Evolutionary conservation across 2,888 invertebrate species (phyloP).

Genomic region (Drosophila heteroneura): DNA sequence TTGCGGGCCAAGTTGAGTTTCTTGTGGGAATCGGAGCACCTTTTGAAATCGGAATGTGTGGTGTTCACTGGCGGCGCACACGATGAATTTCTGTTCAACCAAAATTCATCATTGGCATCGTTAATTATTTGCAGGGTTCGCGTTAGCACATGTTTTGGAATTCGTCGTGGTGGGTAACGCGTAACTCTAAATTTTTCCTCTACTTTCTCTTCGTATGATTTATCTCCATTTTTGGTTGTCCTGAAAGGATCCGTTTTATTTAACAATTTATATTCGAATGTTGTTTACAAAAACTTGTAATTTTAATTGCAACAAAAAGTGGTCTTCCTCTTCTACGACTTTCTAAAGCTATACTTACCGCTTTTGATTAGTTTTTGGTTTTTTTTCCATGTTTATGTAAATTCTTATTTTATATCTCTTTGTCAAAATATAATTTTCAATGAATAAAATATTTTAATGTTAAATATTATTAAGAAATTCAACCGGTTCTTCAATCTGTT

Average conservation of each 20-base stretch:
- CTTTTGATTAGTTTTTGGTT: not conserved
- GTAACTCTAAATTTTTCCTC: constrained; percentile 17
- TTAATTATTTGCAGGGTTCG: constrained; percentile 54
- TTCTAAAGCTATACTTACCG: not conserved
- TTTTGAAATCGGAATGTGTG: constrained; percentile 2
- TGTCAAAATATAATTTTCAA: not conserved
- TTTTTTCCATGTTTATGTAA: not conserved
- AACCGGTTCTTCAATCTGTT: not conserved
- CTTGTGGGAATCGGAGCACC: constrained; percentile 29
- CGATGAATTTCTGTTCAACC: constrained; percentile 64
- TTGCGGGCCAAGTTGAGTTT: constrained; percentile 61
- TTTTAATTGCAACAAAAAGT: not conserved
- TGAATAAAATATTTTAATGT: not conserved
- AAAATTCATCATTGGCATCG: constrained; percentile 55
- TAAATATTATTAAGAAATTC: not conserved
- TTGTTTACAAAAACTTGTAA: not conserved
- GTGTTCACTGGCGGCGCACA: constrained; percentile 52
- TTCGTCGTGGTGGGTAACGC: constrained; percentile 33
- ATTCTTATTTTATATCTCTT: not conserved
- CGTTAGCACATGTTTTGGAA: constrained; percentile 57
- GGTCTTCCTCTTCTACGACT: not conserved
- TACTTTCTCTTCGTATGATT: constrained; percentile 1
- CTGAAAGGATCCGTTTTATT: not conserved
- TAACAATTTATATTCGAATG: not conserved
- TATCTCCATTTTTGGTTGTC: not conserved